These are phyloP conservation scores for Aphaenogaster floridana DNA, from an alignment of 1,140 invertebrate genomes.

Conservation along the genomic window DNA sequence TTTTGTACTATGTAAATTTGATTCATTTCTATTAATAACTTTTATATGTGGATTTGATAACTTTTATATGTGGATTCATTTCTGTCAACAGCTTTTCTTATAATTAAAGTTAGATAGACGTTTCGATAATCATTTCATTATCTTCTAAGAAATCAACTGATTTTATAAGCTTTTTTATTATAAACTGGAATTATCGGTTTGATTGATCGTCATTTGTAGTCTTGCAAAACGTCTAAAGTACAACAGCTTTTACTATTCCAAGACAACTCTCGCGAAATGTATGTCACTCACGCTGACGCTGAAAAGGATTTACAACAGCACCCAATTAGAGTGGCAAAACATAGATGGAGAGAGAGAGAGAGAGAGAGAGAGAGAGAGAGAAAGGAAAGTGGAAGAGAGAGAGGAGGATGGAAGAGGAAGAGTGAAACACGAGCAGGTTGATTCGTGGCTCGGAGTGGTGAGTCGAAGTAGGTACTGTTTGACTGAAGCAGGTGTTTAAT, in stretches of 20 bases:
- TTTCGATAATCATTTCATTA: slow-evolving; percentile 7
- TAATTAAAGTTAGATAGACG: background rate
- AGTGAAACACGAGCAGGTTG: slow-evolving; percentile 63
- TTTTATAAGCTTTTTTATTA: background rate
- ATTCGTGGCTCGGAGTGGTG: slow-evolving; percentile 73
- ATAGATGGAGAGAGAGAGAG: background rate
- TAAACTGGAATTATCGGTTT: background rate
- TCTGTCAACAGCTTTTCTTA: background rate
- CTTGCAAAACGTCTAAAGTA: background rate
- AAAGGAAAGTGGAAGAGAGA: background rate
- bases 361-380: background rate
- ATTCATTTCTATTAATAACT: background rate
- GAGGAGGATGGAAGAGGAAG: background rate
- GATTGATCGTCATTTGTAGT: background rate
- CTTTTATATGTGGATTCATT: background rate
- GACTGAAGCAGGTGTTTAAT: slow-evolving; percentile 79
- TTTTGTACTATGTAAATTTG: background rate
- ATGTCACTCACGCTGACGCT: slow-evolving; percentile 42
- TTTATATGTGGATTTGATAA: background rate
- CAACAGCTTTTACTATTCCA: slow-evolving; percentile 13
- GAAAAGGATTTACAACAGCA: slow-evolving; percentile 52
- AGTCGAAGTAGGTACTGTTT: slow-evolving; percentile 75
- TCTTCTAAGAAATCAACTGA: background rate
- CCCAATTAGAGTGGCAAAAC: slow-evolving; percentile 70
- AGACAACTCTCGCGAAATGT: slow-evolving; percentile 34